Percentiles rank a stretch among this genome's conserved stretches.
phyloP scores from a whole-genome alignment of 2,888 invertebrate genomes.

The Drosophila barbarae region DNA sequence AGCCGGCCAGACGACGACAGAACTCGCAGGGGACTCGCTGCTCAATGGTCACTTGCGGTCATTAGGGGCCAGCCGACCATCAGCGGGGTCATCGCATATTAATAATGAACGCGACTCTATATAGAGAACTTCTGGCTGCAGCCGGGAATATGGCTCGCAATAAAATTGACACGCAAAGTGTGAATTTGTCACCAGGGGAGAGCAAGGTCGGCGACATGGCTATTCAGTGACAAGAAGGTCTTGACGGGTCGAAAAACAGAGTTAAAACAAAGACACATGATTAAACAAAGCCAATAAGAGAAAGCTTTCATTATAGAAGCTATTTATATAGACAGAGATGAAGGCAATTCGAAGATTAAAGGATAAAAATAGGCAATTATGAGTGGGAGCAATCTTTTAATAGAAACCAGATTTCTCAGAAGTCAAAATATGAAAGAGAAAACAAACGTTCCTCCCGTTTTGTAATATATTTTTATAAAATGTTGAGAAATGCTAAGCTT shows the following conservation, averaged over 20 bases:
- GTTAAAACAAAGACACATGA: too few species aligned
- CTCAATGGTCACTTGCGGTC: slow-evolving; percentile 50
- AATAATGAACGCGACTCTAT: slow-evolving; percentile 27
- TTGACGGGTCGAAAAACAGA: not conserved
- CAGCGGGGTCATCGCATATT: slow-evolving; percentile 37
- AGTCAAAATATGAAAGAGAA: not conserved
- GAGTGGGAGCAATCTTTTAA: not conserved
- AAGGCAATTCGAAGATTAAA: not conserved
- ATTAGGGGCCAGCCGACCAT: slow-evolving; percentile 31
- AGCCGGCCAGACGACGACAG: slow-evolving; percentile 31
- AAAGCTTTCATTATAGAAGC: not conserved
- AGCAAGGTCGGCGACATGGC: slow-evolving; percentile 3
- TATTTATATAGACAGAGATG: not conserved
- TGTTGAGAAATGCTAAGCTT: not conserved
- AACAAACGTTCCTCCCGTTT: too few species aligned
- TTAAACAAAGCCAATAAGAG: not conserved
- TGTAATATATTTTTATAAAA: not conserved
- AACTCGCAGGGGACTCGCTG: slow-evolving; percentile 2
- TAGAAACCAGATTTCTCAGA: not conserved
- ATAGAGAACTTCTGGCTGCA: slow-evolving; percentile 13
- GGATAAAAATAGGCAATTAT: not conserved
- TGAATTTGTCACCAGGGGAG: slow-evolving; percentile 47
- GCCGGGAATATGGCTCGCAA: slow-evolving; percentile 36
- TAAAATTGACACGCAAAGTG: slow-evolving; percentile 52
- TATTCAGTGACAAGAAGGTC: not conserved